Conservation (phyloP, 2,797 vertebrate genomes). For the Phyllotis vaccarum region DNA sequence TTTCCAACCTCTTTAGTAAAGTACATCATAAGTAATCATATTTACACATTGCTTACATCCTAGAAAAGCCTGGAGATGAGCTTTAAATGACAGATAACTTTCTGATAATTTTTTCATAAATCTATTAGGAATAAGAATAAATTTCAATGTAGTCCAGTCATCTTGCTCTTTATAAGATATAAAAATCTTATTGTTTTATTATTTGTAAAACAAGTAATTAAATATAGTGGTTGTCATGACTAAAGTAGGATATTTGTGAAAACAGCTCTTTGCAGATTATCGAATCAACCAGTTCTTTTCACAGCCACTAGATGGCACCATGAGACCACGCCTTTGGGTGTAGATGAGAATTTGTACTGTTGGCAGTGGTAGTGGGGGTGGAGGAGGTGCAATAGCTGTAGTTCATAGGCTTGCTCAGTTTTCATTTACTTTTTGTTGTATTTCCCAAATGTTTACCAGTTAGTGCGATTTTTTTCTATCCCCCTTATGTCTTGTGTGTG, state of each 20-base stretch:
- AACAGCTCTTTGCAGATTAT: neutral
- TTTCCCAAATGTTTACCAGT: slow-evolving; percentile 10
- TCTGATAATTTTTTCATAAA: neutral
- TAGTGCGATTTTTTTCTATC: neutral
- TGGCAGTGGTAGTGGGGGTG: neutral
- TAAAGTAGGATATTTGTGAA: neutral
- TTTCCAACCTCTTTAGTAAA: slow-evolving; percentile 34
- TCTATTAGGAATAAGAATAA: neutral
- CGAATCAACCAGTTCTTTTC: neutral
- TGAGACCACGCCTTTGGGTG: slow-evolving; percentile 58
- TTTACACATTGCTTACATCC: neutral
- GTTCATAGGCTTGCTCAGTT: neutral
- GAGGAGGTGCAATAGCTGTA: neutral
- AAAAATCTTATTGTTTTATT: neutral
- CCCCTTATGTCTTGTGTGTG: neutral
- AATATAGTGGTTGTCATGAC: neutral
- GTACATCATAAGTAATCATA: neutral
- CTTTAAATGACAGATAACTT: slow-evolving; percentile 7
- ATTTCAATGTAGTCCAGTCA: neutral
- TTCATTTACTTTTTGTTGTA: neutral
- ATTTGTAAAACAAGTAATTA: slow-evolving; percentile 15
- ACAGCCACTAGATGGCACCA: slow-evolving; percentile 58
- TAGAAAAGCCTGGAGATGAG: slow-evolving; percentile 6
- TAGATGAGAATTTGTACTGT: rapidly evolving
- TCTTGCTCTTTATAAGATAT: slow-evolving; percentile 10